Percentiles rank a stretch among this genome's conserved stretches.
Evolutionary conservation across 2,888 invertebrate genomes (phyloP).

Genomic region (Nephrotoma guestfalica): DNA sequence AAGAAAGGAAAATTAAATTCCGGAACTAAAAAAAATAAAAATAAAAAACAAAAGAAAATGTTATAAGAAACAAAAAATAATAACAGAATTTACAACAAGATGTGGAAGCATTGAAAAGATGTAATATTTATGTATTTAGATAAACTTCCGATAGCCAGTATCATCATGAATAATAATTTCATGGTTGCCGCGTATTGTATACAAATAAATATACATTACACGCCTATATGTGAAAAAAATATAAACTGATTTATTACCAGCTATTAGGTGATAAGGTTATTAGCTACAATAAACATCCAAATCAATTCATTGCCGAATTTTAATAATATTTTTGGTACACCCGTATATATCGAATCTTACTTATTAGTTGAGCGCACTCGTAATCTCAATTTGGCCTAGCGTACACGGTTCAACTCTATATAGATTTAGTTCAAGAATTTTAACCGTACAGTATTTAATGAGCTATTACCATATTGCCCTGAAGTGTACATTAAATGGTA

Average conservation of each 20-base stretch:
- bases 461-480: not conserved
- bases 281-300: not conserved
- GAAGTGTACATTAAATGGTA: not conserved
- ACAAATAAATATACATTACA: not conserved
- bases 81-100: not conserved
- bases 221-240: not conserved
- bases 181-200: not conserved
- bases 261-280: not conserved
- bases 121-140: not conserved
- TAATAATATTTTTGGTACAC: not conserved
- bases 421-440: not conserved
- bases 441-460: not conserved
- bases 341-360: too few relatives aligned
- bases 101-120: not conserved
- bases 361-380: not conserved
- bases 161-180: not conserved
- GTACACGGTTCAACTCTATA: not conserved
- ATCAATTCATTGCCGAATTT: not conserved
- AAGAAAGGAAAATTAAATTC: not conserved
- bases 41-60: not conserved
- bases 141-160: not conserved
- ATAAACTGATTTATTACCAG: not conserved
- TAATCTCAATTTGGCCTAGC: not conserved
- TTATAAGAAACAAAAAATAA: not conserved
- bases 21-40: not conserved